Evolutionary conservation across 1,140 invertebrate species (phyloP).

Genomic region (Pteromalus puparum): DNA sequence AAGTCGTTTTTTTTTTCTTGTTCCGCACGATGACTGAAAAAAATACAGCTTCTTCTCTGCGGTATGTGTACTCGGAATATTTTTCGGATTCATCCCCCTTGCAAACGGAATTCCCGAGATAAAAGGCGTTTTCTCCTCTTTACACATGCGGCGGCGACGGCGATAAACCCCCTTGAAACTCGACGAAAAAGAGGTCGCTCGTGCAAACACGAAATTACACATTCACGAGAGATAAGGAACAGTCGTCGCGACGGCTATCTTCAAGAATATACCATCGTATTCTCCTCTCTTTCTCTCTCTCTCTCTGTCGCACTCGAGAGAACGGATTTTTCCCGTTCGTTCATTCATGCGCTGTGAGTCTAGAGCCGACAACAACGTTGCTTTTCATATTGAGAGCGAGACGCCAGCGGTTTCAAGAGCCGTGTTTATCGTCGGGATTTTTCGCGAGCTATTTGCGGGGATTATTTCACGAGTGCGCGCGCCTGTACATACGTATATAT

Average conservation of each 20-base stretch:
- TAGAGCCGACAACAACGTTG: background rate
- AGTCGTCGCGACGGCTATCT: background rate
- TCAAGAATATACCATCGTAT: background rate
- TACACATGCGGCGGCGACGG: background rate
- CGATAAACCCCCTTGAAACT: background rate
- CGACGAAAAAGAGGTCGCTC: background rate
- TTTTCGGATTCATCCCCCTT: no score
- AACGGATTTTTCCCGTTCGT: background rate
- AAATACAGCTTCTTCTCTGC: no score
- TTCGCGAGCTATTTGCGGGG: conserved; percentile 8
- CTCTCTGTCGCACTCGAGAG: background rate
- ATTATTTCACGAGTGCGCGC: background rate
- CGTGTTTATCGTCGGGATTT: conserved; percentile 1
- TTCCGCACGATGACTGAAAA: no score
- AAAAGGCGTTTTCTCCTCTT: no score
- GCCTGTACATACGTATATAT: background rate
- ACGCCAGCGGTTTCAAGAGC: background rate
- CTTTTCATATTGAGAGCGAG: background rate
- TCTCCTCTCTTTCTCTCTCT: background rate
- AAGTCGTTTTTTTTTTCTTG: no score
- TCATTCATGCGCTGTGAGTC: background rate
- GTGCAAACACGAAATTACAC: conserved; percentile 42
- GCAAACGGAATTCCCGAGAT: no score
- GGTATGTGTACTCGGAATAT: no score
- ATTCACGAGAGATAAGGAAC: conserved; percentile 5